Evolutionary conservation across 2,888 invertebrate species (phyloP), one percentile per base, ranked within the genome.

Genomic region (Bellardia bayeri): DNA sequence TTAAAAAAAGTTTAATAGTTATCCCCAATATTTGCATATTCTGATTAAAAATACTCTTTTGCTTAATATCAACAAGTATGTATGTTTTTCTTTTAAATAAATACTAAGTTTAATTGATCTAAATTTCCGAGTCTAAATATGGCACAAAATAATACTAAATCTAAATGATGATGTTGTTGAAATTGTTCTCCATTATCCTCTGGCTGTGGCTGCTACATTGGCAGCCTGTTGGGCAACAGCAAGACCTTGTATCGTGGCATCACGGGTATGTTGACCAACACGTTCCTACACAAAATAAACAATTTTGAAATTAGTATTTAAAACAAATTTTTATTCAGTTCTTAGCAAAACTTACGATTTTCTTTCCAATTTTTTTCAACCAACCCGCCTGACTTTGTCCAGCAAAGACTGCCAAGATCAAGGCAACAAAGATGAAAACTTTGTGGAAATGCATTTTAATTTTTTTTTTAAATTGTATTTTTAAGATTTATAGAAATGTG

Each of bases 221-320:
- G 90, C 89, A 0, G 90, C 90, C 54, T 89, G 89, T 56, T 90
- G 90, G 0, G 90, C 90, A n/a, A 90, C 81, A 8, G 72, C 89
- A 42, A 90, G 85, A 5, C 81, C 74, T 69, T 90, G 87, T 40
- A 90, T 90, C 3, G 89, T 82, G 11, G 90, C 90, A 89, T 90
- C 90, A 74, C 90, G 88, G 23, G 90, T 88, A 79, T 90, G 89
- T 76, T 91, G 90, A 8, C 88, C 91, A 42, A 88, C 88, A 49
- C 89, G 88, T 79, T 91, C 90, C 90, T 74, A 40, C 13, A 45
- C 4, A 13, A 11, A 45, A 45, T 13, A 9, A 45, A 11, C 2
- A 9, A 11, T 7, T 45, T 11, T 45, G 1, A 45, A 11, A 45
- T 45, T 11, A 11, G 1, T 45, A 11, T 45, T 11, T 45, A 45